Base-by-base conservation (phyloP, 2,888 invertebrate genomes). In the Orchesellides sinensis region DNA sequence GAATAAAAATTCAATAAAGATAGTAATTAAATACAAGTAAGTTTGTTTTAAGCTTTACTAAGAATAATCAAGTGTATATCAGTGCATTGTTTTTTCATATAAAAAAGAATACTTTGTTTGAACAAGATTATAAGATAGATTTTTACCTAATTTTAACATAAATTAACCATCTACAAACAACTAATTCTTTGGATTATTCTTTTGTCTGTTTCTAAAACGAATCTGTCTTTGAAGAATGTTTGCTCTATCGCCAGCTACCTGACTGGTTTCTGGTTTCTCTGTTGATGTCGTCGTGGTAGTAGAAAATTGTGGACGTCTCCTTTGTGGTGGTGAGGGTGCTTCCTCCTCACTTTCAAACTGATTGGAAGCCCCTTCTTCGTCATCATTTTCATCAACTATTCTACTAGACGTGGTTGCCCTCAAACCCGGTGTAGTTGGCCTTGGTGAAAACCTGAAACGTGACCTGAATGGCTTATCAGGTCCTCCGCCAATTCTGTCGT, bases 181-280 rank as follows among this genome's bases (percentile, higher is more conserved):
- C 19, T 72, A 72, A 52, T 72, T 29, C 19, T 70, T 25, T 80
- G 80, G 40, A 70, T 79, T 17, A 29, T 47, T 23, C 23, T 65
- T 35, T 77, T 66, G 52, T 49, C 63, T 80, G 23, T 14, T 27
- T 8, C 25, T 61, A n/a, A 80, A 80, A 0, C 72, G 63, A 66
- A 79, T 80, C 49, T 80, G 80, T 47, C 80, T 29, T 23, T 80
- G 80, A 12, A 80, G 73, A 66, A 80, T 80, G 40, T 80, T 80
- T 12, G 80, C 80, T 66, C 80, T 65, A 25, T 80, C 80, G 2
- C 27, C 21, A 19, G 47, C 10, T n/a, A 25, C 54, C 27, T 49
- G 61, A 12, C 32, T 66, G 35, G 35, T 21, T 0, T 0, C 35
- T 0, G 72, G 72, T 17, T 29, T 21, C 25, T 72, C 73, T 19